A percentile compares a stretch with the other conserved stretches of the same genome.
Evolutionary conservation across 1,140 invertebrate species (phyloP).

Genomic region (Sycobia sp.): DNA sequence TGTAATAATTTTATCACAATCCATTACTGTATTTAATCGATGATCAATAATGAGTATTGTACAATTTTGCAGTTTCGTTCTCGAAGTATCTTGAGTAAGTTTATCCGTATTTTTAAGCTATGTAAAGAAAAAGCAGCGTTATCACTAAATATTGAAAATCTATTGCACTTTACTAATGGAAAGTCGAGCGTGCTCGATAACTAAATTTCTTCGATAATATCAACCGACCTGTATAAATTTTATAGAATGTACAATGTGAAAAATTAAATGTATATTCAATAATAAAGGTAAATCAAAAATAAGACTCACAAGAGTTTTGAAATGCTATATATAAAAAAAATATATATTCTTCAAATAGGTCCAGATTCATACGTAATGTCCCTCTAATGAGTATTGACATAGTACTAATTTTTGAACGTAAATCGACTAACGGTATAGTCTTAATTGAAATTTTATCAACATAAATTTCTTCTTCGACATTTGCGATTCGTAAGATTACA

Average conservation of each 20-base stretch:
- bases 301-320: no score
- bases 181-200: constrained; percentile 80
- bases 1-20: constrained; percentile 67
- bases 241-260: no score
- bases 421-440: constrained; percentile 68
- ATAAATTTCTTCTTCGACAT: constrained; percentile 71
- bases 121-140: no score
- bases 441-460: constrained; percentile 73
- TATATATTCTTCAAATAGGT: constrained; percentile 80
- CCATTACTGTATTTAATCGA: constrained; percentile 80
- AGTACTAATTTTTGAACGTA: constrained; percentile 80
- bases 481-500: constrained; percentile 73
- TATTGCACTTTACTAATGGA: constrained; percentile 79
- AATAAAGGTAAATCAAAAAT: no score
- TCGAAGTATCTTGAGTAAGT: constrained; percentile 74
- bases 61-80: constrained; percentile 73
- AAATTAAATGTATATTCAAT: no score
- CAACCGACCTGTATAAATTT: no score
- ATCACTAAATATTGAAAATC: no score
- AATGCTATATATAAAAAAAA: no score
- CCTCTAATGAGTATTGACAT: constrained; percentile 86
- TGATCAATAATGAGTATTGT: constrained; percentile 89
- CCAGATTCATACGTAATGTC: constrained; percentile 79
- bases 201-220: no score
- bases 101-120: constrained; percentile 75